These are phyloP conservation scores for Ivindomyrus marchei DNA, from an alignment of 2,113 vertebrate species.

Conservation along the genomic window DNA sequence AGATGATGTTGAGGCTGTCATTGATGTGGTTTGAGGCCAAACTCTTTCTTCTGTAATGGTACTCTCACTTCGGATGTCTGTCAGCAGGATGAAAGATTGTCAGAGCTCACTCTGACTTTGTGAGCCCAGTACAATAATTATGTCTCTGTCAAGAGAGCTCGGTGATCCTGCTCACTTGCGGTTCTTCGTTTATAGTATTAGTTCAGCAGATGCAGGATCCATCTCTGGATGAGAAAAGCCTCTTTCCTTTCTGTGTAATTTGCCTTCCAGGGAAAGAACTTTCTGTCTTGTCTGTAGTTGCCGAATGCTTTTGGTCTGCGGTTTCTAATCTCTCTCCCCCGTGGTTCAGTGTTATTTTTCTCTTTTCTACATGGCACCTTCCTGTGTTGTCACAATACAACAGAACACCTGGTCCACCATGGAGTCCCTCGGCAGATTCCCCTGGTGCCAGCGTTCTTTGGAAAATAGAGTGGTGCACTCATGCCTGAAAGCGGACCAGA, in stretches of 20 bases:
- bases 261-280: background rate
- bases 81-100: background rate
- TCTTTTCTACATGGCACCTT: background rate
- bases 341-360: background rate
- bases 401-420: background rate
- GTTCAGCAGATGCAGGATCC: background rate
- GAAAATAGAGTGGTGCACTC: background rate
- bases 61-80: background rate
- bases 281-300: background rate
- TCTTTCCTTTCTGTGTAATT: background rate
- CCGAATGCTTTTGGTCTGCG: background rate
- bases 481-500: background rate
- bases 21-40: background rate
- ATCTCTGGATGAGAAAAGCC: background rate
- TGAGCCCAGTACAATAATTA: background rate
- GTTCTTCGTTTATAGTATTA: background rate
- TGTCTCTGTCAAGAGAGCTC: background rate
- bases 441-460: background rate
- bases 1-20: background rate
- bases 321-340: background rate
- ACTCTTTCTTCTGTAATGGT: background rate
- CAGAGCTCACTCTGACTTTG: background rate
- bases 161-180: too few relatives aligned
- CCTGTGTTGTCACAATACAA: background rate
- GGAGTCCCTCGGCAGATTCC: background rate